Evolutionary conservation across 2,888 invertebrate genomes (phyloP).

Genomic region (Prionchulus punctatus): DNA sequence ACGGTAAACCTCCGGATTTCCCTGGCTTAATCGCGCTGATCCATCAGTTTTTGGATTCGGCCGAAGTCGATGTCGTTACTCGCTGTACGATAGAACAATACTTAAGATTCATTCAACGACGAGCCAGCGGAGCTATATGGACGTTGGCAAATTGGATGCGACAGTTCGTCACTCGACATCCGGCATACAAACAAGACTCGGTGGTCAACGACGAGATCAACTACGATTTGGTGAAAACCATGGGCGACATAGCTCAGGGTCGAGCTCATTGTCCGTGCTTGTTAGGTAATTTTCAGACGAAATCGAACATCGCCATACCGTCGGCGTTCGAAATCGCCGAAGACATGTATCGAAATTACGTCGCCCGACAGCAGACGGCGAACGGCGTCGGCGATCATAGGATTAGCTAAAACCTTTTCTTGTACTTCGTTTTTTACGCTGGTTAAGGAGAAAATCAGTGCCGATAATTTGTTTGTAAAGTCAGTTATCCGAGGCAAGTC

Average conservation of each 20-base stretch:
- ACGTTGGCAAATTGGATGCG: slow-evolving; percentile 92
- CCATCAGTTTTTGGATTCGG: slow-evolving; percentile 74
- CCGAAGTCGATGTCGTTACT: slow-evolving; percentile 95
- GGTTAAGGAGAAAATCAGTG: too few species aligned
- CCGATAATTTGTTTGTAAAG: too few species aligned
- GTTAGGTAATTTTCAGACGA: slow-evolving; percentile 26
- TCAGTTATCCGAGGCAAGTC: too few species aligned
- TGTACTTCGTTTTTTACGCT: too few species aligned
- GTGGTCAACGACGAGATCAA: slow-evolving; percentile 68
- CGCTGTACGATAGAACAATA: slow-evolving; percentile 93
- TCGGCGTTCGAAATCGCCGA: slow-evolving; percentile 6
- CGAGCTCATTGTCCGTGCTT: slow-evolving; percentile 25
- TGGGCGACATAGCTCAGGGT: slow-evolving; percentile 27
- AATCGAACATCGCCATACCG: slow-evolving; percentile 17
- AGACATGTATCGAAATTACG: slow-evolving; percentile 3
- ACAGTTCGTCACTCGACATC: slow-evolving; percentile 67
- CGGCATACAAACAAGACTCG: slow-evolving; percentile 50
- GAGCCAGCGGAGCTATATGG: slow-evolving; percentile 60
- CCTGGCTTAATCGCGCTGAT: slow-evolving; percentile 86
- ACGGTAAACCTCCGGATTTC: slow-evolving; percentile 52
- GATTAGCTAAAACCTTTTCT: too few species aligned
- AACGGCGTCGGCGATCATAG: background rate
- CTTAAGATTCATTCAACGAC: slow-evolving; percentile 56
- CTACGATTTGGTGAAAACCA: slow-evolving; percentile 48
- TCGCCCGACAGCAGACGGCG: background rate